Evolutionary conservation across 2,888 invertebrate species (phyloP), one percentile per base, ranked within the genome.

Genomic region (Rhorus exstirpatorius): DNA sequence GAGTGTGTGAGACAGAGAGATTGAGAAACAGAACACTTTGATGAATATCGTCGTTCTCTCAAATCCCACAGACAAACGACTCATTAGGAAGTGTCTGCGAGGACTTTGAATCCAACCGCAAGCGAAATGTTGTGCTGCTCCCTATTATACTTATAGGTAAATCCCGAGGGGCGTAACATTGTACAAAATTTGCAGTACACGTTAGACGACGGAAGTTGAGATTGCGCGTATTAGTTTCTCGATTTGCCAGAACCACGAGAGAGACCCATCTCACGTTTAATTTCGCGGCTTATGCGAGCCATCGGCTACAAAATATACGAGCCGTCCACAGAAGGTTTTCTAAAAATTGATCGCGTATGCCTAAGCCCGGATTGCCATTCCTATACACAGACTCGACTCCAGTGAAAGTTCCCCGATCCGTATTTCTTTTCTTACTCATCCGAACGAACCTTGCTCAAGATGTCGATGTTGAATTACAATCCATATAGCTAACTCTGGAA

Each of bases 331-430:
- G 3, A 19, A 63, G 21, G 21, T 14, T 49, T 38, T 6, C 38
- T 65, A 19, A 51, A 79, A 67, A 79, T 72, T 79, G 72, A 65
- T 35, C 55, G 35, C 35, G 46, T 51, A 65, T 19, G 12, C 19
- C 31, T n/a, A 51, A 24, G 53, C 35, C 31, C 53, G 46, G 12
- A 51, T n/a, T 10, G 41, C 63, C 72, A 8, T 58, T 67, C 49
- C 55, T 60, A 31, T 49, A 38, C 38, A 6, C 17, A 17, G 8
- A 65, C n/a, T 21, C 14, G 51, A n/a, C 3, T 31, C 38, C 17
- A 67, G 60, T 65, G 51, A 72, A 65, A 79, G 72, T 67, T 17
- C 26, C 1, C 19, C 26, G 58, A 51, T n/a, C 10, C 31, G 24
- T 17, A 14, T 6, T 46, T 38, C 38, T 63, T 55, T 10, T 12